phyloP scores from a whole-genome alignment of 2,113 vertebrate genomes.

The Pelecanus crispus region DNA sequence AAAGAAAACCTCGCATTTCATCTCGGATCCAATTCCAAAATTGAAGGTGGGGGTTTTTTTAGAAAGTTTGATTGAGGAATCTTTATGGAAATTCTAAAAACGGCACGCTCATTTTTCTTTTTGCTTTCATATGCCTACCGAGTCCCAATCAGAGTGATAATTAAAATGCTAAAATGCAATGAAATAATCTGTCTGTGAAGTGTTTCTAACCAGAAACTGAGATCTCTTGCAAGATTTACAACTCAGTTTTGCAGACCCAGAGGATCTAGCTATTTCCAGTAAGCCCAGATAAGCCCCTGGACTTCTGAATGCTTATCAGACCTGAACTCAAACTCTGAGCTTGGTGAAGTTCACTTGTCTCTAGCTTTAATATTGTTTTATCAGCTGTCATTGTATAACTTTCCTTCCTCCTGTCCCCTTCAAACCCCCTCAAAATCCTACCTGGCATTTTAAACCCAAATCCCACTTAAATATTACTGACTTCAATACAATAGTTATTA shows the following conservation, averaged over 20 bases:
- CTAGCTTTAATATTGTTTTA: not conserved
- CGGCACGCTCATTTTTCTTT: not conserved
- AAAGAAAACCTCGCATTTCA: not conserved
- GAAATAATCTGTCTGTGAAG: not conserved
- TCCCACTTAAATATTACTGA: not conserved
- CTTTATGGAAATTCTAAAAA: not conserved
- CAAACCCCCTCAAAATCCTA: not conserved
- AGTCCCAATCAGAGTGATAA: not conserved
- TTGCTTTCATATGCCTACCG: not conserved
- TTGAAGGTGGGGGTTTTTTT: not conserved
- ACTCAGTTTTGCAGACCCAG: not conserved
- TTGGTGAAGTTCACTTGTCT: not conserved
- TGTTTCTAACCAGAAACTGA: not conserved
- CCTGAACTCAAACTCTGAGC: not conserved
- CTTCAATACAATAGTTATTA: not conserved
- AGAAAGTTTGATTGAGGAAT: not conserved
- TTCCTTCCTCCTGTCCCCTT: not conserved
- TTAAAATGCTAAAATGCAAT: constrained; percentile 13
- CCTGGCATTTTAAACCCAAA: not conserved
- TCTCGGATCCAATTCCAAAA: not conserved
- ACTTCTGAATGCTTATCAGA: not conserved
- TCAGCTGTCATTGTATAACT: not conserved
- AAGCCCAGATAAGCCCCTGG: not conserved
- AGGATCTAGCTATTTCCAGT: not conserved
- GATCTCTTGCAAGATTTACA: not conserved